Conservation (phyloP, 2,113 vertebrate species). For the Scomber japonicus region DNA sequence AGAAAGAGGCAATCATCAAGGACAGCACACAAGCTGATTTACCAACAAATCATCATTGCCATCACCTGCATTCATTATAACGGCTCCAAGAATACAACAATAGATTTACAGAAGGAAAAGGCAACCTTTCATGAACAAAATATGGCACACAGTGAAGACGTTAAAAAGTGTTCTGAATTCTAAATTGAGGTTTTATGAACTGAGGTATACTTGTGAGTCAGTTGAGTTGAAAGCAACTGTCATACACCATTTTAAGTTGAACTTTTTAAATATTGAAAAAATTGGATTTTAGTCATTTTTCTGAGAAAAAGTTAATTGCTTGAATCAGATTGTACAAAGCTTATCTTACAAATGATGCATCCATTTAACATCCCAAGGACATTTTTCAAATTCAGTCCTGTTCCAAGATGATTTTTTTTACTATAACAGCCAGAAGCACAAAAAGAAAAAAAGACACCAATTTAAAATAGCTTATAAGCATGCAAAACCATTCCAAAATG, state of each 20-base stretch:
- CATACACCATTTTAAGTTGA: conserved; percentile 1
- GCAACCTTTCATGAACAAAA: neutral
- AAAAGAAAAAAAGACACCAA: neutral
- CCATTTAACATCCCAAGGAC: conserved; percentile 48
- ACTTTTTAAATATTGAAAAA: conserved; percentile 10
- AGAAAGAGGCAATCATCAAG: conserved; percentile 40
- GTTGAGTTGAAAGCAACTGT: conserved; percentile 28
- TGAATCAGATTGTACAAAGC: conserved; percentile 32
- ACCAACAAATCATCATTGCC: conserved; percentile 28
- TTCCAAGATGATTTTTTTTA: conserved; percentile 37
- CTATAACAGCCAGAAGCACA: conserved; percentile 4
- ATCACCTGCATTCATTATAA: conserved; percentile 27
- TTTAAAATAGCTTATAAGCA: conserved; percentile 22
- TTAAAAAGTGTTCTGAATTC: neutral
- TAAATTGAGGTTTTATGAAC: conserved; percentile 1
- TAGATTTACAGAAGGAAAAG: neutral
- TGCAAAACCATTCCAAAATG: neutral
- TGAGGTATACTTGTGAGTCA: neutral
- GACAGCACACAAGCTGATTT: neutral
- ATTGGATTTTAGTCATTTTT: neutral
- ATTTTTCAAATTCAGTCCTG: conserved; percentile 34
- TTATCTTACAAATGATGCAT: conserved; percentile 29
- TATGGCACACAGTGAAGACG: neutral
- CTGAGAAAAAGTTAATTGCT: conserved; percentile 11
- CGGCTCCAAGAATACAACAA: neutral